Base-by-base conservation (phyloP, 1,140 invertebrate genomes). In the Trachymyrmex septentrionalis region DNA sequence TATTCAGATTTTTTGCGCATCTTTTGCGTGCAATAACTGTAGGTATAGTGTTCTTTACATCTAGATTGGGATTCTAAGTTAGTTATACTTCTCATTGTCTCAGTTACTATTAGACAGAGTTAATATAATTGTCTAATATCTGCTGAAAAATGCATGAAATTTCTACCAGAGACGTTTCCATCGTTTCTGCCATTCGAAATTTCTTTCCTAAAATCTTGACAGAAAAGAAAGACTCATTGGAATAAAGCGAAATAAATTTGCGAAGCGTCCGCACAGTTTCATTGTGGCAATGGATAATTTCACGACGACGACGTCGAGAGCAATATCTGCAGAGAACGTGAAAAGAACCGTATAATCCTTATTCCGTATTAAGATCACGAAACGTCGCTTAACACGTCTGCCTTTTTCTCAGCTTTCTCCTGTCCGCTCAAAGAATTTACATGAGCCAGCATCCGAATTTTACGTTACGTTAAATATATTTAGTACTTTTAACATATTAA, bases 331-430 rank as follows among this genome's bases (percentile, higher is more conserved):
- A 55, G 14, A 38, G 21, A 48, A 16, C 53, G 38, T 34, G 55
- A 27, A 59, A 59, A 82, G 64, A 59, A 72, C 7, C 34, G 16
- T 16, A 19, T 12, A 34, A 69, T 81, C 14, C 30, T 71, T 69
- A 50, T 50, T 55, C n/a, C 64, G 64, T 10, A 81, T 55, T 81
- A 34, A 34, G 63, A 81, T 81, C 77, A 81, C 63, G 77, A 55
- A 81, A 53, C 14, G 77, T 55, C 64, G 77, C 48, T 81, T 81
- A 71, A 71, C 77, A 81, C 77, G 63, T 64, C 38, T n/a, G 64
- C 21, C 48, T 55, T 50, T 55, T 81, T 44, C 5, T 21, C 12
- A 50, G 48, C 61, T 69, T 69, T 57, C 21, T 69, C 5, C 44
- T 14, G n/a, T 80, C 9, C 21, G 77, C 24, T 53, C 64, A 21